A percentile compares a stretch with the other conserved stretches of the same genome.
phyloP scores from a whole-genome alignment of 2,113 vertebrate genomes.

The Corythoichthys intestinalis region DNA sequence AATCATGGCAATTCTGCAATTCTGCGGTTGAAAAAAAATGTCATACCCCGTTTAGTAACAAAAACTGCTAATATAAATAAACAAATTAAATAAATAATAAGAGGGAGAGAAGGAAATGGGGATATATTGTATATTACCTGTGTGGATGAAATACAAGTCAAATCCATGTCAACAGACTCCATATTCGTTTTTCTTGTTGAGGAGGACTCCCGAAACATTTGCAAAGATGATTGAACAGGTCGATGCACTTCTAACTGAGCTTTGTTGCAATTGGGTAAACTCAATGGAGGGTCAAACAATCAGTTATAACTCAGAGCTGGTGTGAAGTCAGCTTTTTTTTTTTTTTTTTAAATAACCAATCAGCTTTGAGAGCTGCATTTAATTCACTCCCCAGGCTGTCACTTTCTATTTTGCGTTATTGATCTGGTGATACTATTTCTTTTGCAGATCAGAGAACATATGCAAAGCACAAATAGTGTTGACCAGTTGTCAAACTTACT shows the following conservation, averaged over 20 bases:
- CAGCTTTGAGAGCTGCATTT: background rate
- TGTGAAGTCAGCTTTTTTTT: slow-evolving; percentile 14
- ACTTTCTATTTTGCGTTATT: background rate
- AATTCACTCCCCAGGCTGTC: background rate
- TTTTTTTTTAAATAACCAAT: background rate
- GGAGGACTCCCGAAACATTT: background rate
- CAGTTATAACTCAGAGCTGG: slow-evolving; percentile 36
- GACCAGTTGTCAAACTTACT: too few relatives aligned
- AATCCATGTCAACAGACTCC: slow-evolving; percentile 57
- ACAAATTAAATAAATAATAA: too few relatives aligned
- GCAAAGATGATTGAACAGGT: background rate
- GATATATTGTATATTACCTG: slow-evolving; percentile 27
- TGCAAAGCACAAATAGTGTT: too few relatives aligned
- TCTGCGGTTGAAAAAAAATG: too few relatives aligned
- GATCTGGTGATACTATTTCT: too few relatives aligned
- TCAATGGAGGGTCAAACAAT: slow-evolving; percentile 7
- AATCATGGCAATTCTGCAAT: background rate
- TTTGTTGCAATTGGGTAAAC: background rate
- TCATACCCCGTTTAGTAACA: background rate
- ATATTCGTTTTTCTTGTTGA: slow-evolving; percentile 30
- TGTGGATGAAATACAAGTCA: slow-evolving; percentile 28
- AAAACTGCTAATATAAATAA: background rate
- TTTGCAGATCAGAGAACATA: too few relatives aligned
- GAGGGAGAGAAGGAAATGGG: background rate
- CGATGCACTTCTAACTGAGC: background rate